Evolutionary conservation across 37 sponge, comb jelly and placozoan genomes (phyloP).

Genomic region (Petrosia ficiformis): DNA sequence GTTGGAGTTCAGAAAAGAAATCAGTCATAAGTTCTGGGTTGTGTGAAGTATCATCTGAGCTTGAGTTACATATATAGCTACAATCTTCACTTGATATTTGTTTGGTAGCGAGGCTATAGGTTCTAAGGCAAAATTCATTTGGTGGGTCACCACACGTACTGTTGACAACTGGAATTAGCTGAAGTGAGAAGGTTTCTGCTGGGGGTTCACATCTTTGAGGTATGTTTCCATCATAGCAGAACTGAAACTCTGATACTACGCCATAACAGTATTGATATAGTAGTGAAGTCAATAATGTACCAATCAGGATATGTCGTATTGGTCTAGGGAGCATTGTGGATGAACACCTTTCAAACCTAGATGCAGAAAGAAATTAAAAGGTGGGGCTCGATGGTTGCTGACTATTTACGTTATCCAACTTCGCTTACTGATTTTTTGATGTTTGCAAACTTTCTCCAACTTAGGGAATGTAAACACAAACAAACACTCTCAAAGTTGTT

Average conservation of each 20-base stretch:
- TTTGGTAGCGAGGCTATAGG: not conserved
- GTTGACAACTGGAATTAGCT: conserved; percentile 12
- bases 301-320: too few relatives aligned
- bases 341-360: too few relatives aligned
- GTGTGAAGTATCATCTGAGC: conserved; percentile 28
- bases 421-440: too few relatives aligned
- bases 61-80: conserved; percentile 30
- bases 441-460: too few relatives aligned
- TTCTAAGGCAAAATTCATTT: conserved; percentile 28
- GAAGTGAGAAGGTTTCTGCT: conserved; percentile 17
- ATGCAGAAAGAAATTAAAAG: too few relatives aligned
- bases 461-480: too few relatives aligned
- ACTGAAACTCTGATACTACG: not conserved
- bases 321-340: too few relatives aligned
- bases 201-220: conserved; percentile 53
- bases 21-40: conserved; percentile 54
- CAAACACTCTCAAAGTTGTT: too few relatives aligned
- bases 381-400: too few relatives aligned
- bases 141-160: conserved; percentile 66
- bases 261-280: not conserved
- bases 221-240: conserved; percentile 3
- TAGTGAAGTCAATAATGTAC: too few relatives aligned
- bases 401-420: too few relatives aligned
- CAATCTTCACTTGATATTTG: not conserved
- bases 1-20: conserved; percentile 4